Base-by-base conservation (phyloP, 2,888 invertebrate genomes). In the Epinotia ramella region DNA sequence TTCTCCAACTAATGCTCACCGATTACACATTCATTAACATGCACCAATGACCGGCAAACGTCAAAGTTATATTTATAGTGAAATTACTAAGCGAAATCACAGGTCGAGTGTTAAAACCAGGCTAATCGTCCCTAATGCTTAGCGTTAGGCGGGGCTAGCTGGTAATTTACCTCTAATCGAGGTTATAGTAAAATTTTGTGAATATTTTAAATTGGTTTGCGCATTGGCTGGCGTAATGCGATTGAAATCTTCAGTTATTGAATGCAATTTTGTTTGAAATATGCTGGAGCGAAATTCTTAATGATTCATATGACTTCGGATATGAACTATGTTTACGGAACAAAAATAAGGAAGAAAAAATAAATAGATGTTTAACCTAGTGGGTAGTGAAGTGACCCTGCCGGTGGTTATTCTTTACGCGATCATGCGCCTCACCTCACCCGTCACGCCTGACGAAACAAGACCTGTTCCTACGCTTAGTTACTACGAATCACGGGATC, bases 101-200 rank as follows among this genome's bases (percentile, higher is more conserved):
- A 65, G 74, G 64, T 28, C 46, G 18, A 63, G 74, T 59, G 74
- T 53, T 65, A 75, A 70, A 70, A 12, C 18, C 70, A 40, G 70
- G 74, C 69, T 75, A 70, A 75, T 74, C 59, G 67, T n/a, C 5
- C n/a, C 20, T 68, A 73, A 73, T 73, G 64, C 20, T n/a, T 64
- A 33, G n/a, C n/a, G 16, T 40, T 20, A 24, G 40, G 64, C 16
- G 18, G 44, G 46, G 40, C 18, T 57, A 12, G 24, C n/a, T 18
- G 33, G 53, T 75, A 75, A 70, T 75, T 75, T 75, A 46, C 59
- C 16, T 57, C 44, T 72, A 65, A 73, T 74, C 46, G 53, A 40
- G 65, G 59, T n/a, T 59, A 69, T 24, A 20, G n/a, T 53, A 24
- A 64, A 66, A 18, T 63, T 67, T 68, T 28, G 24, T 28, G 11